Percentiles rank a stretch among this genome's conserved stretches.
phyloP scores from a whole-genome alignment of 35 echinoderm and acorn worm genomes.

The Patiria miniata region DNA sequence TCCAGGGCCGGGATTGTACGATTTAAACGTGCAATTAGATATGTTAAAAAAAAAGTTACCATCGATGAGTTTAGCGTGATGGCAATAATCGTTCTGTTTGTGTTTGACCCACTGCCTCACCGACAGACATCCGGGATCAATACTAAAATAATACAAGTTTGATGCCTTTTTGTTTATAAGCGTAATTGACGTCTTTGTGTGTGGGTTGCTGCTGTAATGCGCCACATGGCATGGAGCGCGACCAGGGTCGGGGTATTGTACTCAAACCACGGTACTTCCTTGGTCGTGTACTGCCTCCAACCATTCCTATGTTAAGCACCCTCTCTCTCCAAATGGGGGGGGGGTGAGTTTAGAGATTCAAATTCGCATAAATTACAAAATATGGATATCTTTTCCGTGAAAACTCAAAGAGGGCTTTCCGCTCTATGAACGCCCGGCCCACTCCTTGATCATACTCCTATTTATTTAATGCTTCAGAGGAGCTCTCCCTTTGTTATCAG shows the following conservation, averaged over 20 bases:
- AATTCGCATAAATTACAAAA: too few relatives aligned
- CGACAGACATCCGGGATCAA: not conserved
- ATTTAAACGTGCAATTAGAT: too few relatives aligned
- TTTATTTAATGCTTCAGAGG: too few relatives aligned
- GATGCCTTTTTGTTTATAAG: not conserved
- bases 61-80: not conserved
- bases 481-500: too few relatives aligned
- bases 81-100: not conserved
- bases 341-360: too few relatives aligned
- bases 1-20: too few relatives aligned
- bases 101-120: not conserved
- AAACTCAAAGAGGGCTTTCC: too few relatives aligned
- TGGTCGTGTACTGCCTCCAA: not conserved
- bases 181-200: not conserved
- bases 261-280: not conserved
- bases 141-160: not conserved
- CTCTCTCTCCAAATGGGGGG: too few relatives aligned
- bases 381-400: too few relatives aligned
- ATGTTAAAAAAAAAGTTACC: constrained; percentile 8
- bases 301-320: too few relatives aligned
- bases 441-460: too few relatives aligned
- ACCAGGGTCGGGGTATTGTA: not conserved
- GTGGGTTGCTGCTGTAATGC: not conserved
- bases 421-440: too few relatives aligned
- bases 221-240: not conserved